Percentiles rank a stretch among this genome's conserved stretches.
These are phyloP conservation scores for Lepus oiostolus DNA, from an alignment of 2,797 vertebrate species.

Conservation along the genomic window DNA sequence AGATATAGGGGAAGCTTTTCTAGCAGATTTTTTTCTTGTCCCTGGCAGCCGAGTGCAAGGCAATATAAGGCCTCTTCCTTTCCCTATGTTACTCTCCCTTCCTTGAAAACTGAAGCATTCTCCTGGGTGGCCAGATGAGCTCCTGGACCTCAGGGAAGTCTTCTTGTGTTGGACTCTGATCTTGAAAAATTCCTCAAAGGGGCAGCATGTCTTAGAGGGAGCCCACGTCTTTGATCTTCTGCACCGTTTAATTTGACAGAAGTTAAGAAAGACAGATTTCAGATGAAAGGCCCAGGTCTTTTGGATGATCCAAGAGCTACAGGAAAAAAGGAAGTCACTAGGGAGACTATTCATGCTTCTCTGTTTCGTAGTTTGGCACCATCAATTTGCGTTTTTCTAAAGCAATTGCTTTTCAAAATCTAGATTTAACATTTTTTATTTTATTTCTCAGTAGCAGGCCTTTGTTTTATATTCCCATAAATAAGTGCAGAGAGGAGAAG, in stretches of 20 bases:
- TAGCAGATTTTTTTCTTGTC: slow-evolving; percentile 18
- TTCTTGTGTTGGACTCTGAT: slow-evolving; percentile 24
- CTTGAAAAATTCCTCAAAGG: slow-evolving; percentile 6
- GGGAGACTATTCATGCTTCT: background rate
- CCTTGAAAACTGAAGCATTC: background rate
- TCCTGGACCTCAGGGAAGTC: background rate
- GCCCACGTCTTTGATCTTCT: slow-evolving; percentile 5
- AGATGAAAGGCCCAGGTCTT: background rate
- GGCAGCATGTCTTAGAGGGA: background rate
- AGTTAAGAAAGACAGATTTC: slow-evolving; percentile 14
- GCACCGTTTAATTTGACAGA: background rate
- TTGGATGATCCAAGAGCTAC: slow-evolving; percentile 34
- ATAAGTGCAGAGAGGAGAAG: slow-evolving; percentile 35
- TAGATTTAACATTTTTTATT: background rate
- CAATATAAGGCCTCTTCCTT: background rate
- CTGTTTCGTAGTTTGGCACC: slow-evolving; percentile 3
- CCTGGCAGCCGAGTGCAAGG: background rate
- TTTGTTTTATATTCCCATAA: slow-evolving; percentile 27
- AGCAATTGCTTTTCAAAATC: slow-evolving; percentile 44
- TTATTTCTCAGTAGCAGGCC: background rate
- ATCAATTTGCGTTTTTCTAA: slow-evolving; percentile 42
- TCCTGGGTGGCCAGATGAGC: background rate
- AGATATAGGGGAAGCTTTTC: too few relatives aligned
- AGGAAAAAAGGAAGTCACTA: slow-evolving; percentile 40
- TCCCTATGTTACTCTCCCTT: background rate